A percentile compares a stretch with the other conserved stretches of the same genome.
Conservation (phyloP, 2,888 invertebrate species). For the Matsumyia berberina region DNA sequence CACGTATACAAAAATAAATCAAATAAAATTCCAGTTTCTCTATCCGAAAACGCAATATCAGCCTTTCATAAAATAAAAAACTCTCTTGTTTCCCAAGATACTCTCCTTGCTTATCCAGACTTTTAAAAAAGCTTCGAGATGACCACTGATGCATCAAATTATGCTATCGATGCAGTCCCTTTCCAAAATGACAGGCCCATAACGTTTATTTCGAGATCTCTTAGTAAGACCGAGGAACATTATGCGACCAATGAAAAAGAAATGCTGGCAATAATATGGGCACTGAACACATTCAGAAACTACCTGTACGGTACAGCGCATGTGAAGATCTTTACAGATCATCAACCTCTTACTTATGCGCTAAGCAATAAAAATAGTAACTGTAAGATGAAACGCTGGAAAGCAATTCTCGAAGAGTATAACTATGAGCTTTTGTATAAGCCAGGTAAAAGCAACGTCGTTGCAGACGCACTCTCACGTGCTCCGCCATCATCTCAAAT, state of each 20-base stretch:
- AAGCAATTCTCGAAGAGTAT: constrained; percentile 33
- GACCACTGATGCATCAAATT: constrained; percentile 46
- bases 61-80: constrained; percentile 27
- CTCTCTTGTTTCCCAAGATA: constrained; percentile 22
- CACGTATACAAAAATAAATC: too few relatives aligned
- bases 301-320: constrained; percentile 39
- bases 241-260: constrained; percentile 39
- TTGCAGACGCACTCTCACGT: constrained; percentile 40
- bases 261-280: constrained; percentile 17
- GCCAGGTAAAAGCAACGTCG: constrained; percentile 42
- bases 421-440: constrained; percentile 30
- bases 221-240: constrained; percentile 32
- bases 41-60: neutral
- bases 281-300: constrained; percentile 26
- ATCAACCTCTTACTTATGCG: constrained; percentile 7
- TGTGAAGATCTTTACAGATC: constrained; percentile 38
- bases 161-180: constrained; percentile 25
- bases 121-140: constrained; percentile 21
- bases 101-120: constrained; percentile 22
- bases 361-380: constrained; percentile 54
- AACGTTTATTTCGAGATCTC: constrained; percentile 34
- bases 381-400: constrained; percentile 45
- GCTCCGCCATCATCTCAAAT: neutral
- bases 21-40: neutral
- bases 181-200: constrained; percentile 25